Conservation (phyloP, 1,140 invertebrate genomes). For the Diuraphis noxia region DNA sequence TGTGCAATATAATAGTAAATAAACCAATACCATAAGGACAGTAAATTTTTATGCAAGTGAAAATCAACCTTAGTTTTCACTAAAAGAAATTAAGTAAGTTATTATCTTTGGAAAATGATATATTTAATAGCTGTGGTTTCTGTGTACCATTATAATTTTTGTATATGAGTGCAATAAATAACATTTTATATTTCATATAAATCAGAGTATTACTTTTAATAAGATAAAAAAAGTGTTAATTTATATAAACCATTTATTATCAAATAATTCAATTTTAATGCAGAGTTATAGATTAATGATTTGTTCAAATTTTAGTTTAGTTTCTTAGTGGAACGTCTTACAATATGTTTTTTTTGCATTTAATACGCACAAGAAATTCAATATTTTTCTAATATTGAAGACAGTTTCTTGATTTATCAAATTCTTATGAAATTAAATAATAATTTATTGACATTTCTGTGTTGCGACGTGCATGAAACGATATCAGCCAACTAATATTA, state of each 20-base stretch:
- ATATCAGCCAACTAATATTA: too few relatives aligned
- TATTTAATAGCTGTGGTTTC: not conserved
- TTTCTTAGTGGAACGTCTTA: not conserved
- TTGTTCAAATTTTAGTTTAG: not conserved
- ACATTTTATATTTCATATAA: not conserved
- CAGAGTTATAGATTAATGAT: not conserved
- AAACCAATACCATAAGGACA: constrained; percentile 3
- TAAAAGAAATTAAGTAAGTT: not conserved
- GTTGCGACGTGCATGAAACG: too few relatives aligned
- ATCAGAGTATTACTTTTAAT: not conserved
- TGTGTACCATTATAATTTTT: not conserved
- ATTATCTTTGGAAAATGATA: constrained; percentile 20
- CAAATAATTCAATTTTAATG: not conserved
- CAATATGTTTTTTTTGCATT: not conserved
- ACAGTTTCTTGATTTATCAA: not conserved
- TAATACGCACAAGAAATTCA: not conserved
- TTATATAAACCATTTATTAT: not conserved
- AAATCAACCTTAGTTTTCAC: not conserved
- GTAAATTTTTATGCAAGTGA: constrained; percentile 1
- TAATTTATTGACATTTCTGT: too few relatives aligned
- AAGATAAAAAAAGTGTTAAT: not conserved
- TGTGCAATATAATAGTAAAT: constrained; percentile 12
- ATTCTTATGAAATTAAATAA: too few relatives aligned
- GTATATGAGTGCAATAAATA: not conserved
- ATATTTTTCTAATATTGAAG: not conserved